Conservation (phyloP, 2,113 vertebrate species). For the Tragulus kanchil region DNA sequence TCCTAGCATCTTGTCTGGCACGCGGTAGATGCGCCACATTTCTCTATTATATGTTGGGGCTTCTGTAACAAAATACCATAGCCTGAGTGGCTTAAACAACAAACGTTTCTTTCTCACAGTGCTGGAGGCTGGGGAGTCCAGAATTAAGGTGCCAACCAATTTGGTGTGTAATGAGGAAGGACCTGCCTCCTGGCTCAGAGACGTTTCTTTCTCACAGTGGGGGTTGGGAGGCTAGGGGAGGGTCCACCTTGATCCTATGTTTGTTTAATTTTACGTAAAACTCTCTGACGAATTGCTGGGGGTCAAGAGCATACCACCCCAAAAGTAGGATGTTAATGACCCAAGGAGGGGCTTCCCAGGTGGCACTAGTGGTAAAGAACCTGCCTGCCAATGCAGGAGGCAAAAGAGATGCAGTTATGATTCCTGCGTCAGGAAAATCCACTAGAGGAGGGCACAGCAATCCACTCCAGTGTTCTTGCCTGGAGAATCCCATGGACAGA, state of each 20-base stretch:
- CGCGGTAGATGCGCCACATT: not conserved
- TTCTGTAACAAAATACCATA: not conserved
- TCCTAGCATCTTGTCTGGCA: not conserved
- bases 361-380: too few species aligned
- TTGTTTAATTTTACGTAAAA: conserved; percentile 11
- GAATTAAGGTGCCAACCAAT: not conserved
- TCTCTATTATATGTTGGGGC: not conserved
- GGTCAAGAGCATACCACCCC: not conserved
- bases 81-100: not conserved
- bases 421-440: too few species aligned
- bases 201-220: too few species aligned
- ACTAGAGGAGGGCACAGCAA: too few species aligned
- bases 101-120: not conserved
- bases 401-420: too few species aligned
- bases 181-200: not conserved
- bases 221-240: too few species aligned
- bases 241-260: too few species aligned
- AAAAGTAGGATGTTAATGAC: not conserved
- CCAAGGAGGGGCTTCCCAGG: too few species aligned
- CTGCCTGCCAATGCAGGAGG: too few species aligned
- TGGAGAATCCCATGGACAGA: too few species aligned
- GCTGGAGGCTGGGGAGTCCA: not conserved
- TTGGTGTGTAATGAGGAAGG: not conserved
- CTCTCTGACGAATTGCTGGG: not conserved
- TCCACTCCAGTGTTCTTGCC: too few species aligned